Percentiles rank a stretch among this genome's conserved stretches.
Conservation (phyloP, 1,140 invertebrate genomes). For the Pinna nobilis region DNA sequence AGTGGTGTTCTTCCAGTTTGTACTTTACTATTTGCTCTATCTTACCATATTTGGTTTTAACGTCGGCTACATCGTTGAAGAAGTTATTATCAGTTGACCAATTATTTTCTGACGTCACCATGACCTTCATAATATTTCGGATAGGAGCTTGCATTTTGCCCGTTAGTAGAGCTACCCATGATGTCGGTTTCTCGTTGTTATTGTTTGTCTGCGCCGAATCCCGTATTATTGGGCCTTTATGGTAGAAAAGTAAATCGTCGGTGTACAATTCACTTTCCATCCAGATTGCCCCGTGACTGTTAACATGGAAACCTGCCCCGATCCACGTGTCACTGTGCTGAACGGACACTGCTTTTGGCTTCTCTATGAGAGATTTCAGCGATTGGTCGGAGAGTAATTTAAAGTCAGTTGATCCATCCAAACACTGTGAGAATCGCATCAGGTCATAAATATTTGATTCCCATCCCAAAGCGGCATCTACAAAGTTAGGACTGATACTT, state of each 20-base stretch:
- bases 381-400: conserved; percentile 54
- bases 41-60: conserved; percentile 20
- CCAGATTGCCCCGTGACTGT: conserved; percentile 58
- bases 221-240: conserved; percentile 24
- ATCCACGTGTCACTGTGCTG: conserved; percentile 51
- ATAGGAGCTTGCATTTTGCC: conserved; percentile 48
- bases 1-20: conserved; percentile 60
- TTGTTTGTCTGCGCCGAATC: neutral
- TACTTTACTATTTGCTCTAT: conserved; percentile 46
- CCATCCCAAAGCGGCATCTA: conserved; percentile 68
- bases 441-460: conserved; percentile 67
- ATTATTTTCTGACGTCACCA: conserved; percentile 46
- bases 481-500: conserved; percentile 44
- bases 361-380: conserved; percentile 40
- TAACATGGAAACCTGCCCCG: conserved; percentile 57
- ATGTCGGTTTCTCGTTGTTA: conserved; percentile 15
- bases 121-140: conserved; percentile 46
- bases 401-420: conserved; percentile 55
- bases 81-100: conserved; percentile 55
- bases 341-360: conserved; percentile 36
- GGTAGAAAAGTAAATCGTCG: conserved; percentile 62
- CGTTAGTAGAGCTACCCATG: conserved; percentile 60
- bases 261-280: conserved; percentile 58
- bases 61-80: conserved; percentile 56
- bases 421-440: conserved; percentile 58